phyloP scores from a whole-genome alignment of 2,113 vertebrate genomes.

The Gallinago media region DNA sequence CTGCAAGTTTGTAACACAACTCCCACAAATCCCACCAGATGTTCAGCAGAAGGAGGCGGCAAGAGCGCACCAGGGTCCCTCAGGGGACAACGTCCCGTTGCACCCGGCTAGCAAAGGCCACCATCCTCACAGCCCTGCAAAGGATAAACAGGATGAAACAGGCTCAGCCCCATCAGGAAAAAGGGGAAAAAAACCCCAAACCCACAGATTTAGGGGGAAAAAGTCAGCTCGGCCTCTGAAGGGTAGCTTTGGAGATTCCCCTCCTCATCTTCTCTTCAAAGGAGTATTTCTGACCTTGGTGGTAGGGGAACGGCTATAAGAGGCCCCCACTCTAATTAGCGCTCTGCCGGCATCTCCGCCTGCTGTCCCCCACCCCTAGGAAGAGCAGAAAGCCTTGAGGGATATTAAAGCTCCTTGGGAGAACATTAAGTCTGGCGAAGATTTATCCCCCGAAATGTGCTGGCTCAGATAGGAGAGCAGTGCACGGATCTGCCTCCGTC shows the following conservation, averaged over 20 bases:
- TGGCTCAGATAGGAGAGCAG: not conserved
- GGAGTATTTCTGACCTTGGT: not conserved
- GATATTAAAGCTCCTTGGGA: not conserved
- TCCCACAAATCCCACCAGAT: not conserved
- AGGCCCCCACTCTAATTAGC: not conserved
- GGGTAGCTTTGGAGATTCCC: not conserved
- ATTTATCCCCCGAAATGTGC: not conserved
- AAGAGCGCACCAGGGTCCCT: not conserved
- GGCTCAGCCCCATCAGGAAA: not conserved
- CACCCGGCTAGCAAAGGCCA: not conserved
- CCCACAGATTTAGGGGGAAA: not conserved
- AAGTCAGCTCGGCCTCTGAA: not conserved
- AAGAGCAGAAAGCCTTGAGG: not conserved
- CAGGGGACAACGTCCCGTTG: not conserved
- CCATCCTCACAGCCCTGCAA: not conserved
- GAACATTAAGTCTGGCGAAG: not conserved
- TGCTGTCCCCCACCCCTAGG: not conserved
- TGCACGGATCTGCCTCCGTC: fast-evolving
- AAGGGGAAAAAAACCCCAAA: fast-evolving
- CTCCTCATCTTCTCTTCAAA: not conserved
- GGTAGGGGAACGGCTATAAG: not conserved
- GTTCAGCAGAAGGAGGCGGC: not conserved
- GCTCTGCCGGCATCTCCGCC: not conserved
- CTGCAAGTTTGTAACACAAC: not conserved
- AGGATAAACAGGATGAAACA: not conserved